Evolutionary conservation across 1,140 invertebrate species (phyloP).

Genomic region (Ditylenchus dipsaci): DNA sequence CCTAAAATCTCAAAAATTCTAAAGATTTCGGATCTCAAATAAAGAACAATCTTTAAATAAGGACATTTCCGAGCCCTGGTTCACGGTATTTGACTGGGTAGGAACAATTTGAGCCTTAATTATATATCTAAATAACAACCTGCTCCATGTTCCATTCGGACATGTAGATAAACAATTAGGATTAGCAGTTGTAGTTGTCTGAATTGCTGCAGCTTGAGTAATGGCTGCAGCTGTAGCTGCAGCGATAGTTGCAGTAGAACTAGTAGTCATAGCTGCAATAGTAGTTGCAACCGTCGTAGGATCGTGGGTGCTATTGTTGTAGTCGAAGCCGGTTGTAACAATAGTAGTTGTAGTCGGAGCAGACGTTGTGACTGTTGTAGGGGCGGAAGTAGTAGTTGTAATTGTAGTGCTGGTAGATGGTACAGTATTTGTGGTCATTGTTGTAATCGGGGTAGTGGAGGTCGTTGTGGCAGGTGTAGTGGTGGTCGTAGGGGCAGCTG

Average conservation of each 20-base stretch:
- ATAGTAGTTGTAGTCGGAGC: neutral
- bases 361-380: neutral
- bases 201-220: neutral
- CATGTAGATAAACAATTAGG: neutral
- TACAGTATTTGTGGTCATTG: neutral
- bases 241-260: neutral
- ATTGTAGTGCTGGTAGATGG: neutral
- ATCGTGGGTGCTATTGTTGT: neutral
- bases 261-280: neutral
- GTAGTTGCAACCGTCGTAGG: neutral
- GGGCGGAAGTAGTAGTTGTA: neutral
- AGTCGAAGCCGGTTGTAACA: neutral
- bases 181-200: neutral
- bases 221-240: neutral
- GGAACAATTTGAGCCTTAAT: no score
- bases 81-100: no score
- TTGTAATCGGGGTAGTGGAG: neutral
- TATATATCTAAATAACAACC: no score
- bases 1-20: no score
- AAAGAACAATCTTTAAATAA: no score
- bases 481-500: neutral
- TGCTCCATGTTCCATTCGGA: slow-evolving; percentile 1
- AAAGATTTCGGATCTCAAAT: no score
- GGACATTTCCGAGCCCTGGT: no score
- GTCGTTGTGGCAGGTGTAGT: neutral